Percentiles rank a stretch among this genome's conserved stretches.
Evolutionary conservation across 1,140 invertebrate species (phyloP).

Genomic region (Caerostris darwini): DNA sequence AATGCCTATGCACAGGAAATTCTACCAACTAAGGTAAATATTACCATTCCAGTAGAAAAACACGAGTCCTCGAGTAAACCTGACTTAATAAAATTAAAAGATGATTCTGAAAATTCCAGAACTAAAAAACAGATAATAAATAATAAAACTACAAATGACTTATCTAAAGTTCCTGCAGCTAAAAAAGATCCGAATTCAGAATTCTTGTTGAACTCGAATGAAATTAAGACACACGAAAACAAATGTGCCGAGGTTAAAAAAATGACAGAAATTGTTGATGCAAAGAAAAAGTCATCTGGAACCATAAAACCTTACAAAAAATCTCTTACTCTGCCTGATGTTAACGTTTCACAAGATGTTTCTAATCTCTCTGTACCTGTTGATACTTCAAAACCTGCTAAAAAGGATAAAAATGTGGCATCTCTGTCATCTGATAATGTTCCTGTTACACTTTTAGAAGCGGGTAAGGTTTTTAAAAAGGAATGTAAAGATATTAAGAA

Average conservation of each 20-base stretch:
- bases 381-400: not conserved
- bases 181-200: not conserved
- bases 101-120: not conserved
- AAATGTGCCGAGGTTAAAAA: not conserved
- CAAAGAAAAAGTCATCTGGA: not conserved
- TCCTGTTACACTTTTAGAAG: slow-evolving; percentile 41
- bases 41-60: not conserved
- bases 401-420: not conserved
- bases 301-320: slow-evolving; percentile 35
- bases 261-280: not conserved
- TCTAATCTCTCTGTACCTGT: not conserved
- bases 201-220: not conserved
- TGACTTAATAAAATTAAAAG: not conserved
- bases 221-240: not conserved
- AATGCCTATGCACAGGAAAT: not conserved
- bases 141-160: not conserved
- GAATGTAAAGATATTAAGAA: not conserved
- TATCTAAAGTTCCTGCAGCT: not conserved
- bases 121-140: not conserved
- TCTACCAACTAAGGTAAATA: not conserved
- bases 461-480: not conserved
- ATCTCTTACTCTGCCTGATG: slow-evolving; percentile 43
- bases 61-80: not conserved
- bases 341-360: not conserved
- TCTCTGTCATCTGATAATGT: slow-evolving; percentile 5